Conservation (phyloP, 2,888 invertebrate genomes). For the Pterostichus madidus region DNA sequence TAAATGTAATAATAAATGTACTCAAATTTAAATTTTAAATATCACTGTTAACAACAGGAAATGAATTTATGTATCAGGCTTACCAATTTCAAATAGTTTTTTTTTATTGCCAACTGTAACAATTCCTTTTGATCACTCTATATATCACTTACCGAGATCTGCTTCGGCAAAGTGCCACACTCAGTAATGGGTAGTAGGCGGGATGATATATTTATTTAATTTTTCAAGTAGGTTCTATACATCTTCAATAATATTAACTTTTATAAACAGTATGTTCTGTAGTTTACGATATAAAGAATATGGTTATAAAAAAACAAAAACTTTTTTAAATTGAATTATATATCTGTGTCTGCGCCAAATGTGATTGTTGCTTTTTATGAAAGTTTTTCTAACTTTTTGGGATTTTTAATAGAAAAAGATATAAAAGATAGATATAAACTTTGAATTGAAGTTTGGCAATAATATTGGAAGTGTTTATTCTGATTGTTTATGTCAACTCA, state of each 20-base stretch:
- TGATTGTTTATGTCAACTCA: background rate
- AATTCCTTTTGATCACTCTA: too few species aligned
- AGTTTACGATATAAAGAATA: background rate
- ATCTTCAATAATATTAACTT: background rate
- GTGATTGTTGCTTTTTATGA: conserved; percentile 31
- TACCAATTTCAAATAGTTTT: too few species aligned
- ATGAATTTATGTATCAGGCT: too few species aligned
- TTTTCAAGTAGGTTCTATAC: background rate
- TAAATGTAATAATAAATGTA: too few species aligned
- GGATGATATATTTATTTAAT: too few species aligned
- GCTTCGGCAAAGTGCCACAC: too few species aligned
- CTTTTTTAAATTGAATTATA: conserved; percentile 19
- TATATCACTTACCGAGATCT: too few species aligned
- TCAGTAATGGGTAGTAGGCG: too few species aligned
- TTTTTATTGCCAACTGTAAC: too few species aligned
- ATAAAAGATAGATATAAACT: conserved; percentile 34
- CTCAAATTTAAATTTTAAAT: too few species aligned
- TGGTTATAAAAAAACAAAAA: conserved; percentile 4
- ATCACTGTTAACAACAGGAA: too few species aligned
- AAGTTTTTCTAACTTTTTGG: conserved; percentile 38
- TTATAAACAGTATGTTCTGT: conserved; percentile 2
- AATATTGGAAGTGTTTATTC: conserved; percentile 22
- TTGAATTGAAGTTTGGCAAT: conserved; percentile 19
- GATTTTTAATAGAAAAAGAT: conserved; percentile 30
- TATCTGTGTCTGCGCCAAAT: conserved; percentile 27